These are phyloP conservation scores for Parnassius mnemosyne DNA, from an alignment of 2,888 invertebrate genomes.

Conservation along the genomic window DNA sequence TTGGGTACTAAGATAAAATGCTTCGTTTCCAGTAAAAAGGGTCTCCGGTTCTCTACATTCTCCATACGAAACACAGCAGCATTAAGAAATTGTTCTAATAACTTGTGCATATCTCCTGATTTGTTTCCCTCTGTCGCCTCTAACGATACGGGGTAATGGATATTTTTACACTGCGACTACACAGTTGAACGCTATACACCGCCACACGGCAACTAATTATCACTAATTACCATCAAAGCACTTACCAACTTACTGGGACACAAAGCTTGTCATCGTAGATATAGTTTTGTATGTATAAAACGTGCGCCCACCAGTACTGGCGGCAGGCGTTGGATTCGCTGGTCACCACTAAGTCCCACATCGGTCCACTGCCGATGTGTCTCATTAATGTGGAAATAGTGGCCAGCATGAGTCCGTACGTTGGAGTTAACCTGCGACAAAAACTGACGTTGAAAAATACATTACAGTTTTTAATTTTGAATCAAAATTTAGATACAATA, in stretches of 20 bases:
- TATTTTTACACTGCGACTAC: too few species aligned
- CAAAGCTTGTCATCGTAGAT: constrained; percentile 53
- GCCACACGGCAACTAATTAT: not conserved
- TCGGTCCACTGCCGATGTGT: constrained; percentile 54
- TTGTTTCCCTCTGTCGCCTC: too few species aligned
- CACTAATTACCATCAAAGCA: not conserved
- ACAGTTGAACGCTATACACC: too few species aligned
- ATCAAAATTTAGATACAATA: too few species aligned
- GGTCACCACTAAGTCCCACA: constrained; percentile 58
- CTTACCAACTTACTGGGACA: constrained; percentile 63
- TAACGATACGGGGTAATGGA: too few species aligned
- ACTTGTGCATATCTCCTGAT: too few species aligned
- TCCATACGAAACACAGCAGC: too few species aligned
- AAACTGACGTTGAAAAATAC: not conserved
- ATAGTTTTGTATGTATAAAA: constrained; percentile 72
- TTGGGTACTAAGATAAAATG: too few species aligned
- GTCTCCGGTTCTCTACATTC: too few species aligned
- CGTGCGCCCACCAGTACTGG: constrained; percentile 71
- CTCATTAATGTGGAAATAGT: constrained; percentile 59
- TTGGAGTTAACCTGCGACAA: constrained; percentile 58
- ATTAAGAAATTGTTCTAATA: too few species aligned
- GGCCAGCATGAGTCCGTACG: constrained; percentile 59
- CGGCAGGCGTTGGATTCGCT: constrained; percentile 58
- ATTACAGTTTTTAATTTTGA: too few species aligned
- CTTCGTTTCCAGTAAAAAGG: too few species aligned